phyloP scores from a whole-genome alignment of 1,140 invertebrate species.

The Brachionus asplanchnoidis region DNA sequence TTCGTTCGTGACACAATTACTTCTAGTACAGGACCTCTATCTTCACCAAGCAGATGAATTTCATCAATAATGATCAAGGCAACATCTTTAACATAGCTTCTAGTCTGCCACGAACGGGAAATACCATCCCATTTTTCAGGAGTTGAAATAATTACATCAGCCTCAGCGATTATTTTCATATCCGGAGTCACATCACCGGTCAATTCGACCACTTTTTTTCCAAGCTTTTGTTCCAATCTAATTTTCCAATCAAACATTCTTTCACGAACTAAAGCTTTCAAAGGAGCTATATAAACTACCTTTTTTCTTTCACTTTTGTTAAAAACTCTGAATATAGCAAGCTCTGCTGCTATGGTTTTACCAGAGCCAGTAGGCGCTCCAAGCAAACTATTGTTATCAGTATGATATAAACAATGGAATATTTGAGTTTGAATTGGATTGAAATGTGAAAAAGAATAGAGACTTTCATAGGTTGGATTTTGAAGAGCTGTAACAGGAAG shows the following conservation, averaged over 20 bases:
- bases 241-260: conserved; percentile 86
- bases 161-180: conserved; percentile 71
- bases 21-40: conserved; percentile 65
- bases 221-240: conserved; percentile 3
- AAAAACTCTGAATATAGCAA: conserved; percentile 87
- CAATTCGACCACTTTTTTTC: conserved; percentile 78
- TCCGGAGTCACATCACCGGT: conserved; percentile 94
- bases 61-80: conserved; percentile 94
- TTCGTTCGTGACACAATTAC: conserved; percentile 72
- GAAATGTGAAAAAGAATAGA: conserved; percentile 91
- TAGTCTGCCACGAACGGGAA: conserved; percentile 90
- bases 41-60: conserved; percentile 86
- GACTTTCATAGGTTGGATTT: conserved; percentile 67
- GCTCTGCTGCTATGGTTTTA: conserved; percentile 95
- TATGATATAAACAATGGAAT: conserved; percentile 91
- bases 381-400: conserved; percentile 84
- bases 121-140: conserved; percentile 99
- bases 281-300: conserved; percentile 94
- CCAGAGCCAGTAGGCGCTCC: conserved; percentile 97
- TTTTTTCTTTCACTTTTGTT: conserved; percentile 48
- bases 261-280: conserved; percentile 94
- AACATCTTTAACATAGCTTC: conserved; percentile 86
- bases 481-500: conserved; percentile 77
- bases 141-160: conserved; percentile 92
- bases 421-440: conserved; percentile 99